Evolutionary conservation across 2,113 vertebrate genomes (phyloP).

Genomic region (Seriola rivoliana): DNA sequence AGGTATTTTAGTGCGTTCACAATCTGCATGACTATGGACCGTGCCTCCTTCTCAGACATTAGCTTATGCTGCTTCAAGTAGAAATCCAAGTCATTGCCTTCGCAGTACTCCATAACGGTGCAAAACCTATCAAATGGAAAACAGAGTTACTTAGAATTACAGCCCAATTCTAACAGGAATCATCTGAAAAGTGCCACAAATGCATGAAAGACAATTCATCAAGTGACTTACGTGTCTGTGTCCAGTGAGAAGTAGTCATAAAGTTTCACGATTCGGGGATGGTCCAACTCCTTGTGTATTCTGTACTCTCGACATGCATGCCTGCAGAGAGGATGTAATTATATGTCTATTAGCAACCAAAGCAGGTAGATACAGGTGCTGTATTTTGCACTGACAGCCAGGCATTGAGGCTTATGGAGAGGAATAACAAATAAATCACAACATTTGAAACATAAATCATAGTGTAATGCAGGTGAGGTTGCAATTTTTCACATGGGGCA

Average conservation of each 20-base stretch:
- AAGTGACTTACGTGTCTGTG: constrained; percentile 95
- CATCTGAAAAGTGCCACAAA: not conserved
- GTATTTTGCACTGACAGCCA: constrained; percentile 40
- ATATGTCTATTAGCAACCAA: constrained; percentile 44
- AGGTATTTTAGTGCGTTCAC: constrained; percentile 99
- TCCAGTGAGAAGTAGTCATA: constrained; percentile 99
- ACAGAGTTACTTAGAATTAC: not conserved
- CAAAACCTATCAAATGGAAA: constrained; percentile 89
- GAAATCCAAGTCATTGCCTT: constrained; percentile 99
- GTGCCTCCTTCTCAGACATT: constrained; percentile 99
- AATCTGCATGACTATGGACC: constrained; percentile 99
- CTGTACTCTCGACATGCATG: constrained; percentile 99
- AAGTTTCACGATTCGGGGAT: constrained; percentile 98
- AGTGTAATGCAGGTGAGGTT: not conserved
- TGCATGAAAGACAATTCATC: not conserved
- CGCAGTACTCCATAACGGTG: constrained; percentile 99
- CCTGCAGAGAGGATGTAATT: constrained; percentile 78
- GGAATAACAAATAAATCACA: constrained; percentile 49
- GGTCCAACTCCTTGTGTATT: constrained; percentile 99
- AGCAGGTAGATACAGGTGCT: constrained; percentile 34
- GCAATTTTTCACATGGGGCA: not conserved
- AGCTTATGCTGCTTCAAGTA: constrained; percentile 99
- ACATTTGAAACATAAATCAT: not conserved
- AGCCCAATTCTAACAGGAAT: not conserved
- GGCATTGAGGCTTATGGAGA: constrained; percentile 30